Base-by-base conservation (phyloP, 1,140 invertebrate species). In the Parapsyche elsis region DNA sequence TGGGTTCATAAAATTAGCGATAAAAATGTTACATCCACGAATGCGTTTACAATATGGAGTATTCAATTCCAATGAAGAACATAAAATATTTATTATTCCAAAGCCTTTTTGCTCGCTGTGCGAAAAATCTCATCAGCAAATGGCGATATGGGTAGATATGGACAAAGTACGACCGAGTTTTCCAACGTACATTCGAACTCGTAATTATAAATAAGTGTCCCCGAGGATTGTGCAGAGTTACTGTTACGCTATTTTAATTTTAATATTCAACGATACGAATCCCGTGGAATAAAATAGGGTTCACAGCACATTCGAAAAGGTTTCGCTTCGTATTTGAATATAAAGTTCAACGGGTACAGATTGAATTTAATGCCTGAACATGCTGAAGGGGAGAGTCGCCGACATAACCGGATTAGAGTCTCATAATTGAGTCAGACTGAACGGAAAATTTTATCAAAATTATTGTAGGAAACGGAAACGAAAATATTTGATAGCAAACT, bases 161-260 rank as follows among this genome's bases (percentile, higher is more conserved):
- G 7, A 38, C 30, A 38, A 38, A 38, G 30, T 38, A 38, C 49
- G 49, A 53, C 2, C 4, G 16, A 53, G 49, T 53, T 53, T 53
- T 16, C 49, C 49, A 12, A 16, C 10, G 16, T 53, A 38, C 10
- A 53, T 53, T 14, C 49, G 49, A 16, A 10, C 10, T 53, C 64
- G n/a, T 67, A 67, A 67, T 67, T 67, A 67, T 67, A 67, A 67
- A 67, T 67, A 23, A 67, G 64, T 26, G 64, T 67, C 64, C 64
- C 64, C 7, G 21, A 30, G 21, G 64, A 24, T 1, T 12, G 64
- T 67, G 26, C 64, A 10, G 26, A 21, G 64, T 26, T 21, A 67
- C 24, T 10, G 59, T 23, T 9, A 61, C n/a, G 59, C 59, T 10
- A 61, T 67, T 67, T 67, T 67, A 21, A 26, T 67, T 67, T 67